Conservation (phyloP, 2,113 vertebrate genomes). For the Chrysochloris asiatica region DNA sequence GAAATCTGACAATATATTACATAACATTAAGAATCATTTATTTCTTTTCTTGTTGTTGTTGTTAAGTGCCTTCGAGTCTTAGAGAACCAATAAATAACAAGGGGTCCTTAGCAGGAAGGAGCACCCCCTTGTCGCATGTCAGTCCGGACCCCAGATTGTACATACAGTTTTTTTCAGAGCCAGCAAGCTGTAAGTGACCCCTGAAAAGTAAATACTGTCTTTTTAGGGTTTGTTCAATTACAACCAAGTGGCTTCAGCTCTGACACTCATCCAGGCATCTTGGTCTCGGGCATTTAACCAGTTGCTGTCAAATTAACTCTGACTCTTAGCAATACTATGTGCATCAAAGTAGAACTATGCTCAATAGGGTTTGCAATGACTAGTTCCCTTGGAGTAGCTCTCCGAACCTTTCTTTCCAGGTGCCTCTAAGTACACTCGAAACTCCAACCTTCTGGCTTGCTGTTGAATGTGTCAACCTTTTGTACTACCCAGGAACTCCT, state of each 20-base stretch:
- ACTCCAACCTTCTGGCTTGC: not conserved
- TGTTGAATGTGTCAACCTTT: not conserved
- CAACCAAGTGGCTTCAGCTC: not conserved
- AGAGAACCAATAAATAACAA: not conserved
- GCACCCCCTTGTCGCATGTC: no score
- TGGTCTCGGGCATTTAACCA: not conserved
- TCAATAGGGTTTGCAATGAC: not conserved
- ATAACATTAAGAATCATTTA: not conserved
- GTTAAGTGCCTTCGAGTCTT: no score
- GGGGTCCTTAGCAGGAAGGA: not conserved
- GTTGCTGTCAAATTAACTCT: not conserved
- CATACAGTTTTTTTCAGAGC: no score
- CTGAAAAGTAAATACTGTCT: not conserved
- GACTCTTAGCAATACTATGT: not conserved
- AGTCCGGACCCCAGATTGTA: no score
- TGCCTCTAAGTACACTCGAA: not conserved
- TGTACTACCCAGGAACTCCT: not conserved
- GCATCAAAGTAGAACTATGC: not conserved
- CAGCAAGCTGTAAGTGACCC: not conserved
- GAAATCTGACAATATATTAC: not conserved
- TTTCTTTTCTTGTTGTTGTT: not conserved
- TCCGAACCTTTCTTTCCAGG: not conserved
- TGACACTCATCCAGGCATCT: not conserved
- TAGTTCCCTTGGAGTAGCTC: not conserved
- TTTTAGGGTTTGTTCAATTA: not conserved